Percentiles rank a stretch among this genome's conserved stretches.
Conservation (phyloP, 2,888 invertebrate species). For the Abscondita cerata region DNA sequence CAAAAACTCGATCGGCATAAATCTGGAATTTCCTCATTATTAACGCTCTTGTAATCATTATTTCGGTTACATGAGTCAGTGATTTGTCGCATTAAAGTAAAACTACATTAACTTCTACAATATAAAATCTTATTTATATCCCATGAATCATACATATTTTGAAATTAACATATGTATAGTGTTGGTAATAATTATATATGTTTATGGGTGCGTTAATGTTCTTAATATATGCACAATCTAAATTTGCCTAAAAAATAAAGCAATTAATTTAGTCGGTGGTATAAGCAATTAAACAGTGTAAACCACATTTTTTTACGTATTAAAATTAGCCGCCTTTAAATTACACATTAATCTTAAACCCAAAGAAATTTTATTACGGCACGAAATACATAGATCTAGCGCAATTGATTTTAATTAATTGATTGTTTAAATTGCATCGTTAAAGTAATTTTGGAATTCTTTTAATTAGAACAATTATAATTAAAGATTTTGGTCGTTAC, state of each 20-base stretch:
- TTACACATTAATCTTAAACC: too few species aligned
- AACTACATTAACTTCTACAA: conserved; percentile 24
- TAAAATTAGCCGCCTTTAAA: not conserved
- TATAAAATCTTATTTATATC: conserved; percentile 38
- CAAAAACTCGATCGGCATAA: not conserved
- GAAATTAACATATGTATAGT: conserved; percentile 39
- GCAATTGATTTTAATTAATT: conserved; percentile 11
- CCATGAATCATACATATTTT: conserved; percentile 37
- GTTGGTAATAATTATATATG: conserved; percentile 36
- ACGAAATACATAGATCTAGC: too few species aligned
- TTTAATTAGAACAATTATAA: conserved; percentile 22
- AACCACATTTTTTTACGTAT: not conserved
- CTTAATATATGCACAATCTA: conserved; percentile 36
- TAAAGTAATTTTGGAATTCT: conserved; percentile 20
- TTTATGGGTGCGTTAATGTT: conserved; percentile 39
- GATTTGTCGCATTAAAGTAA: conserved; percentile 33
- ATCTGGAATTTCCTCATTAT: conserved; percentile 29
- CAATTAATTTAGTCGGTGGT: conserved; percentile 29
- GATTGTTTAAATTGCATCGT: conserved; percentile 23
- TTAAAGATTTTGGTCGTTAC: conserved; percentile 6
- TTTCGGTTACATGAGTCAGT: conserved; percentile 33
- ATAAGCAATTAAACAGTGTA: conserved; percentile 19
- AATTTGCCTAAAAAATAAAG: conserved; percentile 32
- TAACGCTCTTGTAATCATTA: conserved; percentile 31
- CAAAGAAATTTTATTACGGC: too few species aligned